Evolutionary conservation across 92 coral and sea anemone genomes (phyloP).

Genomic region (Paramuricea clavata): DNA sequence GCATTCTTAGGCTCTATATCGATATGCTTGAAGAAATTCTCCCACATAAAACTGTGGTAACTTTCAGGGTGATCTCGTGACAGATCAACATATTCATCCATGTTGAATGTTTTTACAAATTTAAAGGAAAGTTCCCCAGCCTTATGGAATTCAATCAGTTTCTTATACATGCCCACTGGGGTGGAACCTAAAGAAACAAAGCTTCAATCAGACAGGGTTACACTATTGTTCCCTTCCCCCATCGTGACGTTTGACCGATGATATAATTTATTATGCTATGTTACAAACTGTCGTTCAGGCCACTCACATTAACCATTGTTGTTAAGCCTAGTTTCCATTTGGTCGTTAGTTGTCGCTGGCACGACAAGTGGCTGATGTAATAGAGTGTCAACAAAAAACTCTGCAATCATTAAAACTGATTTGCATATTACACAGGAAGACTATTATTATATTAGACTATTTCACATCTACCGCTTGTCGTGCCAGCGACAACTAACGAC

Average conservation of each 20-base stretch:
- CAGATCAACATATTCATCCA: constrained; percentile 98
- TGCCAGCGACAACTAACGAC: too few relatives aligned
- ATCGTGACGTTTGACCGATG: neutral
- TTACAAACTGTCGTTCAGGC: too few relatives aligned
- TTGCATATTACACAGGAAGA: too few relatives aligned
- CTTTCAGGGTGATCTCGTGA: constrained; percentile 98
- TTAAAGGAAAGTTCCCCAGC: constrained; percentile 91
- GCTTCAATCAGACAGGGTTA: neutral
- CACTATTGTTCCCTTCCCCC: neutral
- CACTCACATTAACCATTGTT: neutral
- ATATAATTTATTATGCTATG: neutral
- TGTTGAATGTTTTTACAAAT: constrained; percentile 96
- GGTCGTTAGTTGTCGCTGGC: too few relatives aligned
- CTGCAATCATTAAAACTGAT: too few relatives aligned
- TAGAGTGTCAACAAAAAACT: too few relatives aligned
- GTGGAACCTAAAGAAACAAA: constrained; percentile 79
- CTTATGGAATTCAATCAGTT: constrained; percentile 88
- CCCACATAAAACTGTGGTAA: constrained; percentile 99
- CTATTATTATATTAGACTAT: too few relatives aligned
- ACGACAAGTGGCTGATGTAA: too few relatives aligned
- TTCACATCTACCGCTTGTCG: too few relatives aligned
- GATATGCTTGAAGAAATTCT: constrained; percentile 94
- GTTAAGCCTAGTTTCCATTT: too few relatives aligned
- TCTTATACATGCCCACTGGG: constrained; percentile 96
- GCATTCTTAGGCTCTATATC: constrained; percentile 96